These are phyloP conservation scores for Glossophaga mutica DNA, from an alignment of 2,797 vertebrate species.

Conservation along the genomic window DNA sequence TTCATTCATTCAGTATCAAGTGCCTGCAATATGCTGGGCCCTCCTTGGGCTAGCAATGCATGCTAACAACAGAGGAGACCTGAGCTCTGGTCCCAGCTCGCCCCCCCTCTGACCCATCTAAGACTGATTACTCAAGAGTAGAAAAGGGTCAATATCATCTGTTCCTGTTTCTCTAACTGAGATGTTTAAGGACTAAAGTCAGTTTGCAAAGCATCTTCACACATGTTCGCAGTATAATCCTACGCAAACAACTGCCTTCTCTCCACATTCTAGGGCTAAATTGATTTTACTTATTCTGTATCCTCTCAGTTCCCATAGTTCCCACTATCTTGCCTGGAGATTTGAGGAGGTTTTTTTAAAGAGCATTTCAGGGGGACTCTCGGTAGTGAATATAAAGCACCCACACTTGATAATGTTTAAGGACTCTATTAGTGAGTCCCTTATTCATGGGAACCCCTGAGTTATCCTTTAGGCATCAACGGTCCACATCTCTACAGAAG, in stretches of 20 bases:
- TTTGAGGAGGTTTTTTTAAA: background rate
- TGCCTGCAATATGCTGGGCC: background rate
- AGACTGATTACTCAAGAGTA: background rate
- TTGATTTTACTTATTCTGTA: background rate
- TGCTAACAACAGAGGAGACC: background rate
- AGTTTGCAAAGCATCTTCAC: constrained; percentile 45
- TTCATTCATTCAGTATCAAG: background rate
- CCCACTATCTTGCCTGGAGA: background rate
- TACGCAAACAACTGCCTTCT: constrained; percentile 34
- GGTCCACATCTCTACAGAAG: background rate
- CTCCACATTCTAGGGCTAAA: background rate
- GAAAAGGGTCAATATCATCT: background rate
- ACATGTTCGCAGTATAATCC: background rate
- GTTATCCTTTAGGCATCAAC: background rate
- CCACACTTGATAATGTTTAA: background rate
- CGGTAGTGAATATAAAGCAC: background rate
- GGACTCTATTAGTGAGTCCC: background rate
- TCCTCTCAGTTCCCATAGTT: background rate
- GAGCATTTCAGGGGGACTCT: background rate
- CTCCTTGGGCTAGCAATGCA: background rate
- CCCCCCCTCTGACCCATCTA: background rate
- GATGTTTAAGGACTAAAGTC: constrained; percentile 52
- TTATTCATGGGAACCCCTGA: background rate
- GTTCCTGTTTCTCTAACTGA: background rate
- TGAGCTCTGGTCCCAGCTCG: background rate